Evolutionary conservation across 2,113 vertebrate genomes (phyloP).

Genomic region (Isurus oxyrinchus): DNA sequence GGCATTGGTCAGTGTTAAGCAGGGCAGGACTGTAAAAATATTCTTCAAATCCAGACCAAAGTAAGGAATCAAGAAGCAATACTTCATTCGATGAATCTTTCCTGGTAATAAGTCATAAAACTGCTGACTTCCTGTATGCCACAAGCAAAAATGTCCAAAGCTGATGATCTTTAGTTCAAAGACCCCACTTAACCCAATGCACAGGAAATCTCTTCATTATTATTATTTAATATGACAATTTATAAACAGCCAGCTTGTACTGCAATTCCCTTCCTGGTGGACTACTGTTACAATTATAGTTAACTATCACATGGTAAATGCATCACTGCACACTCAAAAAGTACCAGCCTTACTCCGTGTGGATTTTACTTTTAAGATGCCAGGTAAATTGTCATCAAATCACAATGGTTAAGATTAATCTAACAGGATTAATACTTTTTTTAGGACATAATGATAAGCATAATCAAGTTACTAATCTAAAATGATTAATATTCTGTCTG

Average conservation of each 20-base stretch:
- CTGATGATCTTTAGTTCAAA: background rate
- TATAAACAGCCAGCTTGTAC: background rate
- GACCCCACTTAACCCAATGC: background rate
- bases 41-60: conserved; percentile 4
- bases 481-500: background rate
- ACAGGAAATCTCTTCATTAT: background rate
- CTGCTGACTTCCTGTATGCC: background rate
- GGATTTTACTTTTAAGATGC: background rate
- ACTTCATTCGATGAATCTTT: background rate
- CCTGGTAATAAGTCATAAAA: background rate
- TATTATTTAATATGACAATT: background rate
- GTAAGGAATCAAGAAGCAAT: background rate
- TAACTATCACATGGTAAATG: background rate
- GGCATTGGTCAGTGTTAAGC: background rate
- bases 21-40: background rate
- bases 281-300: background rate
- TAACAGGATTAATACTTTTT: background rate
- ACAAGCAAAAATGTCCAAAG: background rate
- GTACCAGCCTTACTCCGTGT: no score
- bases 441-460: background rate
- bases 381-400: background rate
- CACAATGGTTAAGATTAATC: background rate
- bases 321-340: background rate
- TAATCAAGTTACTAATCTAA: background rate
- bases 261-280: background rate